Percentiles rank a stretch among this genome's conserved stretches.
These are phyloP conservation scores for Cerceris rybyensis DNA, from an alignment of 2,888 invertebrate species.

Conservation along the genomic window DNA sequence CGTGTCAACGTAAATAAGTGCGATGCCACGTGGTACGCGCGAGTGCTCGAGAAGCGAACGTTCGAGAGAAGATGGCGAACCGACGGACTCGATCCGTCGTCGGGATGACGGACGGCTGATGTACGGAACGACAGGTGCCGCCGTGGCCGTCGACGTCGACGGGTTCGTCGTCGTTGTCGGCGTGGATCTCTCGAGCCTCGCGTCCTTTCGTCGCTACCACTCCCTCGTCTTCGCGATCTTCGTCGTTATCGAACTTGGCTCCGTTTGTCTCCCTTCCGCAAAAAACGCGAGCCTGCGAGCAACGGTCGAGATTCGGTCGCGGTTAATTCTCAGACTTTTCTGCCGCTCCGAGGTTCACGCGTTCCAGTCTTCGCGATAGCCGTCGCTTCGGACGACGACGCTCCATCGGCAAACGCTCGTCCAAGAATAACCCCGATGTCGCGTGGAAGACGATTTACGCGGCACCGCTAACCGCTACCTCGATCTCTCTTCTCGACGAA, in stretches of 20 bases:
- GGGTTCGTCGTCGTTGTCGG: constrained; percentile 20
- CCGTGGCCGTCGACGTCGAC: constrained; percentile 35
- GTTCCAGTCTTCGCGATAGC: constrained; percentile 25
- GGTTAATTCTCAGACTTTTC: background rate
- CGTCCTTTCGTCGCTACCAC: constrained; percentile 19
- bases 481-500: constrained; percentile 32
- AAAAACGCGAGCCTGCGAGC: too few relatives aligned
- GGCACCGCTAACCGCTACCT: constrained; percentile 25
- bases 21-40: constrained; percentile 67
- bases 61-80: constrained; percentile 39
- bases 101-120: constrained; percentile 78
- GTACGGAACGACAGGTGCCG: constrained; percentile 80
- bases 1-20: constrained; percentile 81
- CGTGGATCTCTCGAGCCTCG: background rate
- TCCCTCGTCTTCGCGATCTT: background rate
- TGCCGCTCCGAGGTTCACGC: background rate
- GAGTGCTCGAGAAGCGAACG: constrained; percentile 39
- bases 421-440: constrained; percentile 54
- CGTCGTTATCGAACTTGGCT: too few relatives aligned
- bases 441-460: constrained; percentile 42
- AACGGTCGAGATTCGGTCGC: too few relatives aligned
- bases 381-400: constrained; percentile 19
- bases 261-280: too few relatives aligned
- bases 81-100: constrained; percentile 66
- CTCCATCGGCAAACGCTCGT: constrained; percentile 42